phyloP scores from a whole-genome alignment of 2,113 vertebrate genomes.

The Piprites chloris region DNA sequence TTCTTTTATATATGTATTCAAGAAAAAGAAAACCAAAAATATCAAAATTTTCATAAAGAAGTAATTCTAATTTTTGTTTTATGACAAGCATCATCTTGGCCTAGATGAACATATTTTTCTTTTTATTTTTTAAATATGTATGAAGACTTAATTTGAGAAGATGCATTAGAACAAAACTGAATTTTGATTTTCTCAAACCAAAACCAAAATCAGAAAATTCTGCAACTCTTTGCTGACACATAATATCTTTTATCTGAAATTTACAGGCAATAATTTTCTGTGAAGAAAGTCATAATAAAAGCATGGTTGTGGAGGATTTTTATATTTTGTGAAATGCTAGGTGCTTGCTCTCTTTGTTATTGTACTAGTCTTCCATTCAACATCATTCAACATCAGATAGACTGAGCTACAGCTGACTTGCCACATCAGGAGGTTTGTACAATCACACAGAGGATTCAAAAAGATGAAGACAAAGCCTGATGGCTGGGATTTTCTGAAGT shows the following conservation, averaged over 20 bases:
- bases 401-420: neutral
- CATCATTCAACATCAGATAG: neutral
- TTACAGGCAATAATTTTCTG: neutral
- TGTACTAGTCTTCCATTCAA: neutral
- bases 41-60: neutral
- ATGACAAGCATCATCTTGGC: neutral
- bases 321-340: neutral
- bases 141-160: neutral
- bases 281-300: neutral
- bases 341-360: neutral
- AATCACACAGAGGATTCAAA: neutral
- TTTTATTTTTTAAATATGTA: neutral
- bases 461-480: neutral
- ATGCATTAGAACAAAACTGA: neutral
- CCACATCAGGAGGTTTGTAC: neutral
- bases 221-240: neutral
- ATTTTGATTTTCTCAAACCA: neutral
- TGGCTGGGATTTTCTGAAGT: neutral
- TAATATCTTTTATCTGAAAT: neutral
- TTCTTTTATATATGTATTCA: neutral
- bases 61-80: neutral
- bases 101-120: neutral
- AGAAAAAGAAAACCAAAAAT: neutral
- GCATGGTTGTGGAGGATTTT: rapidly evolving
- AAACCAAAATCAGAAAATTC: neutral